Evolutionary conservation across 2,113 vertebrate genomes (phyloP).

Genomic region (Etheostoma spectabile): DNA sequence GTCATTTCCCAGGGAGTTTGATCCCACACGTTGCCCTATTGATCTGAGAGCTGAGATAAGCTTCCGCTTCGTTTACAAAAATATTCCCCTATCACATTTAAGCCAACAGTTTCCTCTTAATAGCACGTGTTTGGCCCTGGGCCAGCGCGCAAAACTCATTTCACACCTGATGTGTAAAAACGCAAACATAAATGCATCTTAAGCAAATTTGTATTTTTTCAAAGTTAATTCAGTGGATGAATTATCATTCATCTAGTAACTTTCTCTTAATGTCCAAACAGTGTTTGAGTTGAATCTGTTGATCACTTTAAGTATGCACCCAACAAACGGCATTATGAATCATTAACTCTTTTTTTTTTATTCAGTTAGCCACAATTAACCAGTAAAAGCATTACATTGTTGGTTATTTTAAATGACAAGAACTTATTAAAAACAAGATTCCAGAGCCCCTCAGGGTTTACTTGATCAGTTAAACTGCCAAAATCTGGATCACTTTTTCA

Average conservation of each 20-base stretch:
- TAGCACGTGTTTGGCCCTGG: neutral
- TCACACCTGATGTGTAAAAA: neutral
- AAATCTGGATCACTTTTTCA: neutral
- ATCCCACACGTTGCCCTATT: neutral
- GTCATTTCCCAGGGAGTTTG: slow-evolving; percentile 38
- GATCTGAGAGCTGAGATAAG: slow-evolving; percentile 27
- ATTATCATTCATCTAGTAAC: neutral
- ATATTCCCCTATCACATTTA: neutral
- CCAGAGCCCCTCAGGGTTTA: neutral
- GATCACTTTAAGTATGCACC: neutral
- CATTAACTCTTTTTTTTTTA: neutral
- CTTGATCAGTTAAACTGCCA: neutral
- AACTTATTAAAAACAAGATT: neutral
- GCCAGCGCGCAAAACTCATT: neutral
- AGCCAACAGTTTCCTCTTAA: neutral
- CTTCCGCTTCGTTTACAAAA: neutral
- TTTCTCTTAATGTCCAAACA: neutral
- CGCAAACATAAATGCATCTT: neutral
- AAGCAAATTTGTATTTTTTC: neutral
- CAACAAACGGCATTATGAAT: slow-evolving; percentile 2
- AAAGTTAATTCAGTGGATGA: neutral
- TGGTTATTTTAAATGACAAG: neutral
- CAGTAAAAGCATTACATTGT: neutral
- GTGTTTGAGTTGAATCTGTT: neutral
- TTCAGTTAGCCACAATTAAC: neutral